Percentiles rank a stretch among this genome's conserved stretches.
These are phyloP conservation scores for Empis stercorea DNA, from an alignment of 2,888 invertebrate species.

Conservation along the genomic window DNA sequence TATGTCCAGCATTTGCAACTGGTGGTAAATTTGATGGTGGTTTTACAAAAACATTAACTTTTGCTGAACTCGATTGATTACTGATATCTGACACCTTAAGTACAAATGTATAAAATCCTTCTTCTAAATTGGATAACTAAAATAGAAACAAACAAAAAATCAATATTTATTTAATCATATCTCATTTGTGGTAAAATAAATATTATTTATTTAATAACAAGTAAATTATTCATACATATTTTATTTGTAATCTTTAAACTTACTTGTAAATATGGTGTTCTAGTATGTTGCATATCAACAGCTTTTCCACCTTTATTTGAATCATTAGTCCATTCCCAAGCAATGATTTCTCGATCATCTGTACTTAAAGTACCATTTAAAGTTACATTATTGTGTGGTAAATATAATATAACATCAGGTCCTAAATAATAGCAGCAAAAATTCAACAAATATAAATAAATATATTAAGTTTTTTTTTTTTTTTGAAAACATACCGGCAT, in stretches of 20 bases:
- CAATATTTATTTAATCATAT: neutral
- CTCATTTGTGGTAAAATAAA: no score
- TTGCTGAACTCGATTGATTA: conserved; percentile 74
- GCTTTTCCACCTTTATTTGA: conserved; percentile 79
- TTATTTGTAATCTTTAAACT: conserved; percentile 17
- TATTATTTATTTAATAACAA: no score
- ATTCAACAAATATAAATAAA: no score
- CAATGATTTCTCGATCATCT: conserved; percentile 84
- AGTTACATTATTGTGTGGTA: conserved; percentile 76
- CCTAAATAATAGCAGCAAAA: conserved; percentile 47
- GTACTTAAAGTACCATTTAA: conserved; percentile 83
- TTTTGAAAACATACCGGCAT: conserved; percentile 48
- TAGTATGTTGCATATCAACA: conserved; percentile 91
- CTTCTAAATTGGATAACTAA: conserved; percentile 72
- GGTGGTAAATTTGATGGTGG: conserved; percentile 78
- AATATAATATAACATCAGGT: conserved; percentile 74
- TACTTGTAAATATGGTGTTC: conserved; percentile 69
- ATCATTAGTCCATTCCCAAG: conserved; percentile 94
- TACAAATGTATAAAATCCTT: conserved; percentile 88
- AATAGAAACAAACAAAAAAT: neutral
- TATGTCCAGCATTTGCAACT: conserved; percentile 50
- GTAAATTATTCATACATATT: neutral
- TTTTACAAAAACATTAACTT: conserved; percentile 87
- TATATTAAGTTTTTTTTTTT: no score
- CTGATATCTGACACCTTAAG: conserved; percentile 86